A percentile compares a stretch with the other conserved stretches of the same genome.
Evolutionary conservation across 2,113 vertebrate genomes (phyloP).

Genomic region (Junco hyemalis): DNA sequence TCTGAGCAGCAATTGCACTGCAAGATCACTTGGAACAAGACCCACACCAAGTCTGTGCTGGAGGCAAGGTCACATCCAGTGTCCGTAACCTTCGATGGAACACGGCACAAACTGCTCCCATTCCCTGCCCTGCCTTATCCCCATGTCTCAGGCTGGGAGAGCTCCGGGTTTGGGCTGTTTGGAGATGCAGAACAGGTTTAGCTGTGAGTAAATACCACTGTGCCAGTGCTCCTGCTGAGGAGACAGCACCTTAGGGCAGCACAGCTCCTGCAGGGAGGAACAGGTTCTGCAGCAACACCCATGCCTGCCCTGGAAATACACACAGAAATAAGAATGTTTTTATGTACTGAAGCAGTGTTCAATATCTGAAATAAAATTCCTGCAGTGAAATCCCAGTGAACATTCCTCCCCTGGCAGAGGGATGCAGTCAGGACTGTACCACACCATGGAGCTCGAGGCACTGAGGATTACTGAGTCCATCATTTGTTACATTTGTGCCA

Average conservation of each 20-base stretch:
- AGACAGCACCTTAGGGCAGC: not conserved
- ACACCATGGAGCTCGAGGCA: not conserved
- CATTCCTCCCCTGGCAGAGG: not conserved
- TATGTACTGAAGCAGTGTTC: not conserved
- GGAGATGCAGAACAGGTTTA: not conserved
- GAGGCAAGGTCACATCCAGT: not conserved
- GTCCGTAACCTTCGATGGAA: accelerated
- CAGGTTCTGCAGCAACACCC: not conserved
- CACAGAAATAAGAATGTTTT: not conserved
- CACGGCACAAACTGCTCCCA: not conserved
- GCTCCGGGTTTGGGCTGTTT: not conserved
- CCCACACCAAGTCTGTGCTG: not conserved
- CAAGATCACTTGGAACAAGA: not conserved
- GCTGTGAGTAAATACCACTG: not conserved
- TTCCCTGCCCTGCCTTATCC: not conserved
- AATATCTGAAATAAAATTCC: not conserved
- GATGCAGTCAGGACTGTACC: not conserved
- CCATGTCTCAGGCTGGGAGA: accelerated
- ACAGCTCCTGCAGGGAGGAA: not conserved
- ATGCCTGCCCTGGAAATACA: not conserved
- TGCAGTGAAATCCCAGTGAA: not conserved
- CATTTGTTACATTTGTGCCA: not conserved
- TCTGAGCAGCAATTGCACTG: not conserved
- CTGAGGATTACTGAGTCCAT: not conserved
- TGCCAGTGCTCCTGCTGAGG: not conserved